Base-by-base conservation (phyloP, 2,888 invertebrate genomes). In the Lasioglossum morio region DNA sequence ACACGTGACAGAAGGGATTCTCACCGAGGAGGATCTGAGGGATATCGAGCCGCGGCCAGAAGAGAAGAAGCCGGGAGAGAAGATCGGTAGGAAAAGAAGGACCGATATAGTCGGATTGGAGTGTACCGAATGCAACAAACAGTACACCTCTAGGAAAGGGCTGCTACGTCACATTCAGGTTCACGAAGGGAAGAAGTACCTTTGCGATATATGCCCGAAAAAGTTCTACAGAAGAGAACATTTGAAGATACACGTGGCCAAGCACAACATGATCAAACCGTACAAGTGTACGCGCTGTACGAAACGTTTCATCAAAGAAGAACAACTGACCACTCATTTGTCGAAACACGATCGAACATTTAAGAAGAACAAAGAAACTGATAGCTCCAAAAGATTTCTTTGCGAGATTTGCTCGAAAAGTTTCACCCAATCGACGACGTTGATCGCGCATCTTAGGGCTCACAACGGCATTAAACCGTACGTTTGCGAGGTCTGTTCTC, bases 381-480 rank as follows among this genome's bases (percentile, higher is more conserved):
- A 95, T 63, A 93, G 93, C 37, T 92, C 94, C 0, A 95, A 95
- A 82, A 90, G 95, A 82, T 95, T 94, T 66, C 91, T 95, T 16
- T 95, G 95, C 79, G 95, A 95, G 84, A 94, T 95, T 16, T 95
- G 95, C 60, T 95, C 95, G 0, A 95, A 95, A 87, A 95, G 95
- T 70, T 95, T 95, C 73, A 95, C 95, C 0, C 95, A 95, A 53
- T 95, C 95, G 5, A 95, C 95, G 7, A 95, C 95, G 0, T 79
- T 95, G 14, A 94, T 95, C 8, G 95, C 95, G 0, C 95, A 95
- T 87, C 84, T 95, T 7, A 84, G 95, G 19, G 95, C 95, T 4
- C 95, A 95, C 86, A 95, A 95, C 19, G 95, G 95, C 2, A 95
- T 95, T 37, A 95, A 95, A 76, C 95, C 95, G 0, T 95, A 94